Base-by-base conservation (phyloP, 2,888 invertebrate species). In the Leptopterna dolabrata region DNA sequence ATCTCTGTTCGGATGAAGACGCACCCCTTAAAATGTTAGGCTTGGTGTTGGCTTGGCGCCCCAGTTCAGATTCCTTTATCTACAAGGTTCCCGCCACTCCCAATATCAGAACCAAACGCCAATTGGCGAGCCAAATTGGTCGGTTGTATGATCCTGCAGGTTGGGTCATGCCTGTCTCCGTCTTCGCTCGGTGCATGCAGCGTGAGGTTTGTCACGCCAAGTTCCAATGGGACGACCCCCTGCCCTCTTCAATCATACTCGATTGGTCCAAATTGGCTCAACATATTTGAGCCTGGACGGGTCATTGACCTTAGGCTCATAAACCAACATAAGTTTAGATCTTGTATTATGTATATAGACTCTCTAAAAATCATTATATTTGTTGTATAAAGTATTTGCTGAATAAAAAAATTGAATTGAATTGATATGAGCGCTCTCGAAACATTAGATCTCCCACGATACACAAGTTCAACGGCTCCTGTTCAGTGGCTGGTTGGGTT, bases 401-500 rank as follows among this genome's bases (percentile, higher is more conserved):
- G n/a, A n/a, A n/a, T n/a, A n/a, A n/a, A n/a, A n/a, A n/a, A n/a
- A n/a, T n/a, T n/a, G n/a, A n/a, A n/a, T n/a, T n/a, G n/a, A n/a
- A n/a, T n/a, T n/a, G n/a, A n/a, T n/a, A 16, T 73, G n/a, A 9
- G 16, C n/a, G 29, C 29, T 6, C 16, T 73, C 11, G 16, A 30
- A 9, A 29, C 29, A 16, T 9, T 73, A 27, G 29, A 55, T 55
- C 55, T 73, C 30, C 73, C 73, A 16, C 73, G 73, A 73, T 30
- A 30, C 73, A 73, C n/a, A 16, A 16, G 1, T 27, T n/a, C n/a
- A 2, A 29, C 73, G 4, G 16, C 78, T 19, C 24, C 78, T 19
- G 78, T 19, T 78, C 24, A 24, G 16, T 81, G 30, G 24, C 81
- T 81, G 16, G 81, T 81, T 11, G 81, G 81, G 7, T 81, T 81